Conservation (phyloP, 2,113 vertebrate genomes). For the Thermophis baileyi region DNA sequence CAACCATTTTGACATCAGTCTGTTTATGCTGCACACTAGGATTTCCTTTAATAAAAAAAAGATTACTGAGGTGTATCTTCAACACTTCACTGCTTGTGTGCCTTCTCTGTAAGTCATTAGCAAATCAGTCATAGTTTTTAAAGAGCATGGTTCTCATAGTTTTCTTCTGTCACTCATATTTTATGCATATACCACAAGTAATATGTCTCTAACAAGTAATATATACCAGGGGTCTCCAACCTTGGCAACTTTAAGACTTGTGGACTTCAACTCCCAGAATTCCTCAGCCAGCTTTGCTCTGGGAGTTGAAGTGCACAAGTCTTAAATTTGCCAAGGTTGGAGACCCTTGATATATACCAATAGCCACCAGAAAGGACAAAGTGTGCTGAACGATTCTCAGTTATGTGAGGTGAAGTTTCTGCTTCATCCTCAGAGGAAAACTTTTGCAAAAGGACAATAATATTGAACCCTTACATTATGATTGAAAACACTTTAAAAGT, state of each 20-base stretch:
- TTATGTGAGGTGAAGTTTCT: not conserved
- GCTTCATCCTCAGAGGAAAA: slow-evolving; percentile 20
- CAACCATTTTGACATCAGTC: not conserved
- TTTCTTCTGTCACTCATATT: not conserved
- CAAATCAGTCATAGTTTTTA: not conserved
- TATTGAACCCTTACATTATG: not conserved
- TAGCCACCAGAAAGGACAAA: not conserved
- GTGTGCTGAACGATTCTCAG: not conserved
- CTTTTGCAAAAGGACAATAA: not conserved
- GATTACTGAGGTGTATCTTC: not conserved
- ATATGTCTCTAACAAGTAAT: not conserved
- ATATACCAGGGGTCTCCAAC: not conserved
- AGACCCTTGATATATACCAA: too few relatives aligned
- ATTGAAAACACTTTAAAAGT: not conserved
- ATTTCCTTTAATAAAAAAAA: not conserved
- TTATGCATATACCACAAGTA: not conserved
- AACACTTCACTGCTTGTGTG: not conserved
- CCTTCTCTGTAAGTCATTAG: not conserved
- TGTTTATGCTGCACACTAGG: too few relatives aligned
- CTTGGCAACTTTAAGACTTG: too few relatives aligned
- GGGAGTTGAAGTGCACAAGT: too few relatives aligned
- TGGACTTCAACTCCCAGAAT: too few relatives aligned
- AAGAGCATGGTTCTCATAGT: not conserved
- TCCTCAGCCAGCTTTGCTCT: too few relatives aligned
- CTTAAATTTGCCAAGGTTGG: too few relatives aligned